A percentile compares a stretch with the other conserved stretches of the same genome.
These are phyloP conservation scores for Orchesella cincta DNA, from an alignment of 1,140 invertebrate species.

Conservation along the genomic window DNA sequence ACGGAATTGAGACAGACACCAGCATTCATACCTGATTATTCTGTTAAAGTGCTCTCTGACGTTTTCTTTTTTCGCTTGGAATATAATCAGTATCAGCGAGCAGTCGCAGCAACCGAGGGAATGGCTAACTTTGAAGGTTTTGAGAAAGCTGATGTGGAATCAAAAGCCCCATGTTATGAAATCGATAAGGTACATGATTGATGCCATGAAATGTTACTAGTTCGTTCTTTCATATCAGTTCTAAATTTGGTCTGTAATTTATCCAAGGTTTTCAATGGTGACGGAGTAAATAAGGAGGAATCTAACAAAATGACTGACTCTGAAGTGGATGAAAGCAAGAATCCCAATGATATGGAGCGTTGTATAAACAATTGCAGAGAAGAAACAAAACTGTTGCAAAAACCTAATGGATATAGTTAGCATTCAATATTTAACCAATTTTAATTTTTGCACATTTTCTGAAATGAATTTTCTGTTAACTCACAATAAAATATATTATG, in stretches of 20 bases:
- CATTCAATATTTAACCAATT: too few relatives aligned
- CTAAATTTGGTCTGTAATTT: too few relatives aligned
- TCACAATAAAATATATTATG: too few relatives aligned
- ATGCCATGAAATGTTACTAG: too few relatives aligned
- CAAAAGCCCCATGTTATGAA: conserved; percentile 44
- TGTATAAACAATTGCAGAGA: background rate
- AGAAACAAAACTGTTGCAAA: background rate
- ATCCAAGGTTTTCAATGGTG: background rate
- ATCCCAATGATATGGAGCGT: background rate
- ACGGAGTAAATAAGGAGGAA: background rate
- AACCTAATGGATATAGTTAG: background rate
- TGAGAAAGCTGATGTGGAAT: conserved; percentile 23
- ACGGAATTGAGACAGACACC: background rate
- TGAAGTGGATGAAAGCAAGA: background rate
- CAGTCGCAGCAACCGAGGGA: conserved; percentile 40
- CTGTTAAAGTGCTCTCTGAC: conserved; percentile 37
- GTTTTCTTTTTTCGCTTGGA: conserved; percentile 37
- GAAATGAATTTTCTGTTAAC: too few relatives aligned
- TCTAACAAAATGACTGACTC: background rate
- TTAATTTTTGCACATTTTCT: too few relatives aligned
- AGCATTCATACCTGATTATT: conserved; percentile 39
- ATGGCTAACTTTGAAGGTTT: conserved; percentile 32
- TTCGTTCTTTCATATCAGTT: too few relatives aligned
- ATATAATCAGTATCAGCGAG: conserved; percentile 38
- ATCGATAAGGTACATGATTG: conserved; percentile 47